Conservation (phyloP, 2,113 vertebrate genomes). For the Oostethus manadensis region DNA sequence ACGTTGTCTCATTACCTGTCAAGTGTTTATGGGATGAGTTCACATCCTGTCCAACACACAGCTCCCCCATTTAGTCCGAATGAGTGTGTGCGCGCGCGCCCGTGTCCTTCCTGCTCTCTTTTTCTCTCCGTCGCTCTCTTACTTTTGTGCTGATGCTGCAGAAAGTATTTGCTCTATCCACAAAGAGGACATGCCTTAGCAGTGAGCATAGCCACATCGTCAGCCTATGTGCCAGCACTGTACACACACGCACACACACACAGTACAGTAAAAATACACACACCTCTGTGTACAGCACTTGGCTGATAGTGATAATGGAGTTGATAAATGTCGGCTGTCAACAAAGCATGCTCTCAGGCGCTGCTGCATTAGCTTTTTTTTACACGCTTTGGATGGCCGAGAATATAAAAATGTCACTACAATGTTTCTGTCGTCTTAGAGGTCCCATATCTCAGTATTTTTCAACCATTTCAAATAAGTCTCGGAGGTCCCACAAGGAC, state of each 20-base stretch:
- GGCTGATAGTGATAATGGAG: too few species aligned
- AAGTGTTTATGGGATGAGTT: conserved; percentile 20
- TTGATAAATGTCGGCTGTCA: too few species aligned
- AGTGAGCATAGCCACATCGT: conserved; percentile 33
- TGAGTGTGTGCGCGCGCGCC: neutral
- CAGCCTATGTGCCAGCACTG: conserved; percentile 4
- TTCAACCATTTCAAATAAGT: too few species aligned
- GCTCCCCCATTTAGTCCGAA: neutral
- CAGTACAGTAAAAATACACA: neutral
- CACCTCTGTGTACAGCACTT: too few species aligned
- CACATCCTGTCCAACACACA: conserved; percentile 13
- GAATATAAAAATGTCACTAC: too few species aligned
- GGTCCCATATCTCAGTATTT: too few species aligned
- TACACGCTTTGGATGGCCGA: too few species aligned
- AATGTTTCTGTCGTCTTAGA: too few species aligned
- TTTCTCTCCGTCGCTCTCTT: neutral
- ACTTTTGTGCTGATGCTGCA: conserved; percentile 43
- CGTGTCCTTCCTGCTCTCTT: neutral
- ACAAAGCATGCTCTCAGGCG: too few species aligned
- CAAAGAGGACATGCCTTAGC: conserved; percentile 32
- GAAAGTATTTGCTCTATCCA: conserved; percentile 24
- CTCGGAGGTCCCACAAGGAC: too few species aligned
- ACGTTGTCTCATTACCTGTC: conserved; percentile 8
- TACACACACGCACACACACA: neutral
- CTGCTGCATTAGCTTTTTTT: too few species aligned